Base-by-base conservation (phyloP, 2,113 vertebrate genomes). In the Gobius niger region DNA sequence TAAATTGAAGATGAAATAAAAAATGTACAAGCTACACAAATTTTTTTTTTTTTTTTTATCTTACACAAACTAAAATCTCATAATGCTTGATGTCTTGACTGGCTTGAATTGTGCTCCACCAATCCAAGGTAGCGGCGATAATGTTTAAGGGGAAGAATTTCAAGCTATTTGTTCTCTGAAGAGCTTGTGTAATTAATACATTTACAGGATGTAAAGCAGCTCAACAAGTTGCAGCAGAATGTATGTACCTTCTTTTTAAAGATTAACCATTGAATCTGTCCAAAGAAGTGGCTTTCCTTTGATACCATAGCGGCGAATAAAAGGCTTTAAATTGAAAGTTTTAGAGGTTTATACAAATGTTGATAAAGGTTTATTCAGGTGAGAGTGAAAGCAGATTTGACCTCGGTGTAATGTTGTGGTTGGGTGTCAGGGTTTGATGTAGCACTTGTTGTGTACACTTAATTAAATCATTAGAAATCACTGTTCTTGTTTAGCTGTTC, bases 81-180 rank as follows among this genome's bases (percentile, higher is more conserved):
- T 2, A 7, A 52, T 77, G 41, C 54, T 67, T 79, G 42, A 46
- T 60, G 78, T 69, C 7, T 75, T 76, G 44, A 82, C 63, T 67
- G 49, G 44, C 5, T 41, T 44, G 50, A 71, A 76, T 65, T 75
- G 67, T 75, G 77, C 70, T 63, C 65, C 65, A 70, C 80, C 80
- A 81, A 82, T 72, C 85, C 84, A 86, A 85, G 78, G 84, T 85
- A 83, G 85, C 79, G 81, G 70, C 44, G 18, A 78, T 44, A 67
- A 74, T 61, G 68, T 60, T 65, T 70, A 68, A 69, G 64, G 54
- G 67, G 67, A 68, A 60, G 50, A 41, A 81, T 70, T 72, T 18
- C 54, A 44, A 81, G 65, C 77, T 44, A 40, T 68, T 15, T 49
- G 56, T 61, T 76, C 65, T 76, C 68, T 70, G 50, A 76, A 82